Conservation (phyloP, 35 echinoderm and acorn worm genomes). For the Apostichopus californicus region DNA sequence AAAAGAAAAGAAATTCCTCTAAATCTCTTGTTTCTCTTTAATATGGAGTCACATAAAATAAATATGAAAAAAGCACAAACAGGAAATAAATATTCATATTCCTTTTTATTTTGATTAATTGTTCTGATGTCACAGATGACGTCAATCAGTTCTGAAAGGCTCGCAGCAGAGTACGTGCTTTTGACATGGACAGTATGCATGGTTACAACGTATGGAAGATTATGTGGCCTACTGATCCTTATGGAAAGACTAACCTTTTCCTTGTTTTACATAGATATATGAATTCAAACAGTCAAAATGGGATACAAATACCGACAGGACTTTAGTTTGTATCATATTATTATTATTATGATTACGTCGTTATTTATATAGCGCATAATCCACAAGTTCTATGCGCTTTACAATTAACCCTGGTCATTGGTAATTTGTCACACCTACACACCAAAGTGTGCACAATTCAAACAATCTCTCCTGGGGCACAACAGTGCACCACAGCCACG, state of each 20-base stretch:
- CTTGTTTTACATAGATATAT: too few relatives aligned
- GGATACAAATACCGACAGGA: too few relatives aligned
- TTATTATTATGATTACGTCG: too few relatives aligned
- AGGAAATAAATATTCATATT: slow-evolving; percentile 40
- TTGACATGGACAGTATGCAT: not conserved
- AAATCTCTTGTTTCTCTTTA: not conserved
- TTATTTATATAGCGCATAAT: too few relatives aligned
- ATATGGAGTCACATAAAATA: slow-evolving; percentile 19
- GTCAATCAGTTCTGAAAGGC: not conserved
- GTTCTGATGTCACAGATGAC: not conserved
- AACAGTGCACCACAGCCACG: too few relatives aligned
- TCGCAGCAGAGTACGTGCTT: not conserved
- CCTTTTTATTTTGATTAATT: not conserved
- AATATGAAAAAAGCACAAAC: slow-evolving; percentile 39
- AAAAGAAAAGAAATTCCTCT: not conserved
- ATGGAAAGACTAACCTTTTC: not conserved
- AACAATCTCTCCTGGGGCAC: too few relatives aligned
- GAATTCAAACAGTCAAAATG: too few relatives aligned
- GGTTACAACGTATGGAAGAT: not conserved
- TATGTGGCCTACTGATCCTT: not conserved
- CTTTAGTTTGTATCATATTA: too few relatives aligned
- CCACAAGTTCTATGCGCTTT: too few relatives aligned
- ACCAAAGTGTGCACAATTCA: too few relatives aligned
- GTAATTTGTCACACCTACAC: too few relatives aligned
- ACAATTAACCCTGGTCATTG: too few relatives aligned